Evolutionary conservation across 2,113 vertebrate species (phyloP).

Genomic region (Drymodes brunneopygia): DNA sequence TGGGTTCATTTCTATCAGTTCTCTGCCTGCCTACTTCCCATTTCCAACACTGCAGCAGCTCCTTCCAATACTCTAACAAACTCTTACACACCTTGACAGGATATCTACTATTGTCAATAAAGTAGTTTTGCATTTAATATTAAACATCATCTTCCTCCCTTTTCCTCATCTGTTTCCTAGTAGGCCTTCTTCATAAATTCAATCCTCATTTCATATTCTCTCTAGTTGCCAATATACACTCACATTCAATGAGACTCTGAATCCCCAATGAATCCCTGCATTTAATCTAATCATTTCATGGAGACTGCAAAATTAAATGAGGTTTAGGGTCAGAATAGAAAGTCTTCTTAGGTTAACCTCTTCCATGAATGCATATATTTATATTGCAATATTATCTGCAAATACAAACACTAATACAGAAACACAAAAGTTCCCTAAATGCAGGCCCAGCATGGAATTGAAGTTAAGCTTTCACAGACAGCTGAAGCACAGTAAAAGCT

Average conservation of each 20-base stretch:
- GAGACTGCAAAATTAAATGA: slow-evolving; percentile 10
- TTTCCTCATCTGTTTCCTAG: not conserved
- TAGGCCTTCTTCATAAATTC: not conserved
- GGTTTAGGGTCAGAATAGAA: not conserved
- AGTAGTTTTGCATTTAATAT: not conserved
- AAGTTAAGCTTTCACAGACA: not conserved
- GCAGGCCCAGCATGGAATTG: not conserved
- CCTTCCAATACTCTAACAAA: not conserved
- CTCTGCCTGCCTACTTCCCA: not conserved
- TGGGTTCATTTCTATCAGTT: not conserved
- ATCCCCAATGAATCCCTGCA: not conserved
- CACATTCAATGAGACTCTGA: not conserved
- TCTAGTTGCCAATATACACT: not conserved
- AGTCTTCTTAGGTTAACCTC: not conserved
- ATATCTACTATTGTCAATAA: not conserved
- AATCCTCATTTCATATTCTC: not conserved
- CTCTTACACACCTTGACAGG: not conserved
- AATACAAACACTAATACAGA: not conserved
- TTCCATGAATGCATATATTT: not conserved
- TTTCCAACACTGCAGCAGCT: not conserved
- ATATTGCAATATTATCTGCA: not conserved
- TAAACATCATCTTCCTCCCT: not conserved
- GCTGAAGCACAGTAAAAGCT: not conserved
- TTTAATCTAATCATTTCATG: not conserved
- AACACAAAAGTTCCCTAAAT: not conserved